Evolutionary conservation across 2,797 vertebrate genomes (phyloP), one percentile per base, ranked within the genome.

Genomic region (Helostoma temminkii): DNA sequence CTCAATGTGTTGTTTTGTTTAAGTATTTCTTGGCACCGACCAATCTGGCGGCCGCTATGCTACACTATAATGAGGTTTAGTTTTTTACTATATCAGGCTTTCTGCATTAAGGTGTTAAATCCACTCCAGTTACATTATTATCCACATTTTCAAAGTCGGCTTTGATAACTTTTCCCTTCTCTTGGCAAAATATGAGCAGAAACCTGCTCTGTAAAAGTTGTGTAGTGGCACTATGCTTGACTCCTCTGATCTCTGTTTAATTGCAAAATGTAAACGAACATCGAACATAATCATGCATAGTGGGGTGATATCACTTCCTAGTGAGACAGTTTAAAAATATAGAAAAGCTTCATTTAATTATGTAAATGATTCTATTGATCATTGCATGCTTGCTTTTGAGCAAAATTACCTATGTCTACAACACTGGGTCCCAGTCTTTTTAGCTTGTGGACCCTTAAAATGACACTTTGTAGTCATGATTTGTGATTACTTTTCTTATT

Each of bases 1-100:
- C 80, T 89, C 87, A 81, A 52, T 32, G 76, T 69, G 81, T 74
- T 86, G 82, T 83, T 91, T 82, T 83, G 80, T 84, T 78, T 74
- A 86, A 85, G 82, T 78, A 54, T 82, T 76, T 86, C 66, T 70
- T 89, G 83, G 82, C 86, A 87, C 46, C 10, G 0, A 39, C 11
- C 66, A 1, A 28, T 16, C 49, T 4, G 57, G 60, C 21, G 67
- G 71, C 66, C 48, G 28, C 68, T 22, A 63, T 1, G 53, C 68
- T 25, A 1, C 78, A 16, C 68, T 42, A 36, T 25, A 74, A 78
- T 50, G 9, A 57, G 68, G 53, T n/a, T 1, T 39, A 58, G 41
- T n/a, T 55, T 42, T 74, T 41, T 56, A 73, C 71, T 64, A 54
- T 66, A 68, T 67, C 61, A 55, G 71, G 16, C 56, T 14, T 1